Evolutionary conservation across 2,113 vertebrate species (phyloP).

Genomic region (Donacobius atricapilla): DNA sequence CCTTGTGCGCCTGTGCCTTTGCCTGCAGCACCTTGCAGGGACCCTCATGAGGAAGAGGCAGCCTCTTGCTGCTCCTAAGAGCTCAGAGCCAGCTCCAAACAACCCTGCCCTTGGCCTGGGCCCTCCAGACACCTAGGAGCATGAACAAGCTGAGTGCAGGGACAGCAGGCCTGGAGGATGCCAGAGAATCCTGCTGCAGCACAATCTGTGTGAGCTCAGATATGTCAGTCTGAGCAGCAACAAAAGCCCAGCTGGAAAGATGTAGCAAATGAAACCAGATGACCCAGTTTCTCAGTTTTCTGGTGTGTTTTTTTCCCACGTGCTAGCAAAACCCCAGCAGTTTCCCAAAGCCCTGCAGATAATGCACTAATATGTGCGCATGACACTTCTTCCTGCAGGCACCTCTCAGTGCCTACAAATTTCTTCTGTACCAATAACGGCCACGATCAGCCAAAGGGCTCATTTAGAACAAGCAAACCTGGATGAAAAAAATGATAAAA

Average conservation of each 20-base stretch:
- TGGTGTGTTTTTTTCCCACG: not conserved
- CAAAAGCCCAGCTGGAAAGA: conserved; percentile 44
- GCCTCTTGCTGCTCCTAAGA: not conserved
- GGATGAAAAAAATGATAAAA: not conserved
- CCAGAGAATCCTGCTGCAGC: not conserved
- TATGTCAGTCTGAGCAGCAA: not conserved
- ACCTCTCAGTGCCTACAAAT: not conserved
- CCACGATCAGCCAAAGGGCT: not conserved
- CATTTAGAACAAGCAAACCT: not conserved
- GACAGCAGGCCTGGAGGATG: not conserved
- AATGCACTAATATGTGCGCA: not conserved
- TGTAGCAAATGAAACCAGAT: conserved; percentile 6
- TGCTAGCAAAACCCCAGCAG: not conserved
- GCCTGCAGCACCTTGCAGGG: not conserved
- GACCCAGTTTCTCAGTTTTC: conserved; percentile 50
- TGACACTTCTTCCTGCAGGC: not conserved
- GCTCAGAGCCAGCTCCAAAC: not conserved
- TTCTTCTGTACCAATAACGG: not conserved
- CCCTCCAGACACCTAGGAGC: not conserved
- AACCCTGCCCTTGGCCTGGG: not conserved
- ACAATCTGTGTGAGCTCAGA: not conserved
- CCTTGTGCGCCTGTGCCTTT: not conserved
- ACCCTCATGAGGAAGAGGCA: not conserved
- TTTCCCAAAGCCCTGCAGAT: conserved; percentile 8
- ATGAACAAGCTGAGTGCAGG: not conserved